Evolutionary conservation across 1,140 invertebrate genomes (phyloP), one percentile per base, ranked within the genome.

Genomic region (Halotydeus destructor): DNA sequence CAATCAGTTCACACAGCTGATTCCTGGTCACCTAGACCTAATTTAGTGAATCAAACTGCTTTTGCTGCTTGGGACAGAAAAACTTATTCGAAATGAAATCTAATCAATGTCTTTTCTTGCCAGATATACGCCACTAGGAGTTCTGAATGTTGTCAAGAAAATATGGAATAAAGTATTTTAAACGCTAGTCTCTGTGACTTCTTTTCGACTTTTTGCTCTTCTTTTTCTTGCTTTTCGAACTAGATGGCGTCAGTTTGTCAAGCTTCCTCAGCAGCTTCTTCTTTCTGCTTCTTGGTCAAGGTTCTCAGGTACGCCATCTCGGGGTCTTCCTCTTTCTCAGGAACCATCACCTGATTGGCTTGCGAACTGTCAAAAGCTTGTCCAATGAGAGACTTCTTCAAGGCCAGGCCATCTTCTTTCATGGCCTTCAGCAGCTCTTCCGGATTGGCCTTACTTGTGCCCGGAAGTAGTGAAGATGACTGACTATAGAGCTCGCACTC

Each of bases 401-500:
- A 68, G 41, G 76, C 75, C 14, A 91, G 66, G 6, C 85, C 86
- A 63, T 85, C 83, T 56, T 89, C 82, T 54, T 76, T 70, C 82
- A 93, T 86, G 55, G 85, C 78, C 51, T 78, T 72, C 55, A 89
- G 75, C 30, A 93, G 58, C 21, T 74, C 74, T 30, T 77, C 69
- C 23, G 74, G 70, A 59, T 76, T 74, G 47, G 69, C 61, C 31
- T 21, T n/a, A 22, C 23, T 26, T 3, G 14, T 24, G 1, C 16
- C 11, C 19, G 21, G 24, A 5, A 16, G 11, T 31, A 45, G 11
- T 3, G 28, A 21, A 11, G 23, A 33, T 23, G 43, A 43, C 37
- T 53, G 43, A 55, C 79, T 80, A 51, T 85, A 94, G 60, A 96
- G 69, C 25, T 81, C 80, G 64, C 89, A 97, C 62, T 89, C 88